phyloP scores from a whole-genome alignment of 2,797 vertebrate species.

The Ctenopoma multispine region DNA sequence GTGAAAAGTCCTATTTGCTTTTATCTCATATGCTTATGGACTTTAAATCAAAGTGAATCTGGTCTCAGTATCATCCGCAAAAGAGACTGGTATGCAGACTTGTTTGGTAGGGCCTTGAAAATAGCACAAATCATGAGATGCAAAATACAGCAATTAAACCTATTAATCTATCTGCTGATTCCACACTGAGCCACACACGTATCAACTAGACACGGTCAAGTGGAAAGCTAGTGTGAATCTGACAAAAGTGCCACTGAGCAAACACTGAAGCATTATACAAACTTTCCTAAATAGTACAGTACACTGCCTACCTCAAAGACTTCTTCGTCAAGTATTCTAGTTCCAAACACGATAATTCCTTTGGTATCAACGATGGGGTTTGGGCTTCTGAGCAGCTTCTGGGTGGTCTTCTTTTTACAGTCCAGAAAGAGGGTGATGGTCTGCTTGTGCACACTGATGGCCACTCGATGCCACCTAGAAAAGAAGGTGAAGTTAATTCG shows the following conservation, averaged over 20 bases:
- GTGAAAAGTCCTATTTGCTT: constrained; percentile 11
- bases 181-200: not conserved
- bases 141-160: not conserved
- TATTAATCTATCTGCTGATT: not conserved
- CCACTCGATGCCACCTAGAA: constrained; percentile 95
- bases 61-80: not conserved
- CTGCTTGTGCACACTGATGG: constrained; percentile 94
- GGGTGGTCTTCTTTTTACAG: constrained; percentile 94
- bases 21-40: constrained; percentile 1
- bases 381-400: constrained; percentile 88
- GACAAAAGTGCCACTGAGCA: not conserved
- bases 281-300: not conserved
- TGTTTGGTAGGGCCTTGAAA: constrained; percentile 23
- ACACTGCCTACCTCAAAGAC: constrained; percentile 93
- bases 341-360: constrained; percentile 97
- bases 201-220: not conserved
- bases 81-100: constrained; percentile 1
- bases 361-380: constrained; percentile 94
- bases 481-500: constrained; percentile 49
- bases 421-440: constrained; percentile 95
- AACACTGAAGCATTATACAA: not conserved
- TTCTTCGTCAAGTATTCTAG: constrained; percentile 97
- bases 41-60: constrained; percentile 24
- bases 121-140: not conserved
- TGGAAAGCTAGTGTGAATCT: constrained; percentile 2